Evolutionary conservation across 2,888 invertebrate genomes (phyloP), one percentile per base, ranked within the genome.

Genomic region (Alloscopus bannaensis): DNA sequence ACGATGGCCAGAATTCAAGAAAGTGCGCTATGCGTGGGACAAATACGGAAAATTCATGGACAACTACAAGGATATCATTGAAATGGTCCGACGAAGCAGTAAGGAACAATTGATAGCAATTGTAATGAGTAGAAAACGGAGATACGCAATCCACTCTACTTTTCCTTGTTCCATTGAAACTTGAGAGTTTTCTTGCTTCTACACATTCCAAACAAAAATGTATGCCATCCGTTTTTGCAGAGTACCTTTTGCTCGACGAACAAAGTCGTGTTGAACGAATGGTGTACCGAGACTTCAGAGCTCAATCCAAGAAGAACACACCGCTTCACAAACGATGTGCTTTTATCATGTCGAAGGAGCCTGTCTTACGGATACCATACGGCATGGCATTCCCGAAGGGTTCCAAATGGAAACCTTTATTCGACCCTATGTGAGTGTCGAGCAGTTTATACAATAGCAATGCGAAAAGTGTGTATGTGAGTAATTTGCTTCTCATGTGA

Each of bases 341-440:
- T 0, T 95, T 92, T 87, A 95, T 95, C 0, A 91, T 94, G 66
- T 93, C 94, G 6, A 92, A 92, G 20, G 90, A 92, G 57, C 88
- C 92, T 0, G 92, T 94, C 83, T 90, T 93, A 86, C 91, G 90
- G 45, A 91, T 91, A 83, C 90, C 91, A 24, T 91, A 94, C 78
- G 93, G 93, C 0, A 95, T 95, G 86, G 94, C 92, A 0, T 95
- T 92, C 87, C 92, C 92, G 0, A 89, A 88, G 2, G 89, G 91
- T 18, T 93, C 93, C 66, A 90, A 90, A 26, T 89, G 93, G 83
- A 90, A 90, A 72, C 86, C 87, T 0, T 87, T 92, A 0, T 93
- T 95, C 86, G 92, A 95, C 88, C 90, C 90, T 16, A 90, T 93
- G 95, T 95, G 89, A 92, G 90, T 16, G 22, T n/a, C n/a, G n/a